A percentile compares a stretch with the other conserved stretches of the same genome.
Conservation (phyloP, 2,113 vertebrate species). For the Leucosticte australis region DNA sequence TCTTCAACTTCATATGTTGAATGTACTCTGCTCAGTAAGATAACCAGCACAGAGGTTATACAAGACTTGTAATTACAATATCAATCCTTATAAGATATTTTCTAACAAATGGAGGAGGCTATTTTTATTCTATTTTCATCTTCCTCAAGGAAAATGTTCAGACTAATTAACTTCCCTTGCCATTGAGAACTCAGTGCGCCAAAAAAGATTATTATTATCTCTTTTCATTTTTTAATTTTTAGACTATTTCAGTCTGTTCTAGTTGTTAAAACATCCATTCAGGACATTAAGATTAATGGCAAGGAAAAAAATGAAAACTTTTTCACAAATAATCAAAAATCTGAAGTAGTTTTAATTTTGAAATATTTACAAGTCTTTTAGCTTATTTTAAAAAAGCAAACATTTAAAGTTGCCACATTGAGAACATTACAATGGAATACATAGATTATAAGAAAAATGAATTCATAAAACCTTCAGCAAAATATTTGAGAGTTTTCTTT, state of each 20-base stretch:
- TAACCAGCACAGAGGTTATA: neutral
- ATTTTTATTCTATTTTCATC: slow-evolving; percentile 21
- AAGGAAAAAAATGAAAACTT: neutral
- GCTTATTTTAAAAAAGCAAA: neutral
- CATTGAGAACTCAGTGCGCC: neutral
- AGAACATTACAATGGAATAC: neutral
- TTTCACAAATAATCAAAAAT: neutral
- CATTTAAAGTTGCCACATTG: neutral
- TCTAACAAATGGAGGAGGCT: neutral
- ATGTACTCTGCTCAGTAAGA: neutral
- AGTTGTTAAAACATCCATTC: neutral
- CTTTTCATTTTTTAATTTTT: neutral
- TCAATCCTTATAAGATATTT: neutral
- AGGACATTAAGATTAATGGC: neutral
- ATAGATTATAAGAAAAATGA: neutral
- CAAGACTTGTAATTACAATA: neutral
- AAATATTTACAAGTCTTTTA: neutral
- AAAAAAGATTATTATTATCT: neutral
- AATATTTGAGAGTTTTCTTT: neutral
- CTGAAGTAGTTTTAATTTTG: neutral
- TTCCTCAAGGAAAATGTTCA: neutral
- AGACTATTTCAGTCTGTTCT: neutral
- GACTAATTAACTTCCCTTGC: neutral
- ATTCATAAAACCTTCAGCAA: neutral
- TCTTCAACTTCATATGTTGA: neutral